Evolutionary conservation across 2,888 invertebrate genomes (phyloP).

Genomic region (Stenurella melanura): DNA sequence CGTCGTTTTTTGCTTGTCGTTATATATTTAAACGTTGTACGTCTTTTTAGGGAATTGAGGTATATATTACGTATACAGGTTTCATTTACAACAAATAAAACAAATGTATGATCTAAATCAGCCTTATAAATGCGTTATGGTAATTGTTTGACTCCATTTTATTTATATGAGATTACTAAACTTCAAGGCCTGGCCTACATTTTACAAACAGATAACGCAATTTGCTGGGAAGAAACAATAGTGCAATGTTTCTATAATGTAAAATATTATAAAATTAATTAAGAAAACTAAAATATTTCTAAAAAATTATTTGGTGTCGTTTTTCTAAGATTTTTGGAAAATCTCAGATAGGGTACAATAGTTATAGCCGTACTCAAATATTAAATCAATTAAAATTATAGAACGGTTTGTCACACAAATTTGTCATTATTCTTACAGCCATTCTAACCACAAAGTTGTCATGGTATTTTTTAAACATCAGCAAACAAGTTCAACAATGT

Average conservation of each 20-base stretch:
- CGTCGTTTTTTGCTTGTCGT: slow-evolving; percentile 11
- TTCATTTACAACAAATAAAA: slow-evolving; percentile 60
- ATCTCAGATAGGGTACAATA: not conserved
- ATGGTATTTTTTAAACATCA: not conserved
- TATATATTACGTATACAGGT: slow-evolving; percentile 81
- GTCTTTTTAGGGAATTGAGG: slow-evolving; percentile 72
- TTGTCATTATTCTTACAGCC: not conserved
- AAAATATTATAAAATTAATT: not conserved
- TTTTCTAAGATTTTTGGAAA: not conserved
- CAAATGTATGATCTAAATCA: slow-evolving; percentile 60
- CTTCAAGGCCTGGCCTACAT: not conserved
- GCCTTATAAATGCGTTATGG: slow-evolving; percentile 60
- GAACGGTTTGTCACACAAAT: not conserved
- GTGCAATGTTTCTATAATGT: not conserved
- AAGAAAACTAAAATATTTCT: not conserved
- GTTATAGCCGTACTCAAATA: not conserved
- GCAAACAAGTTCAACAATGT: not conserved
- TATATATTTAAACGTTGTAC: slow-evolving; percentile 42
- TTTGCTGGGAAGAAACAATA: not conserved
- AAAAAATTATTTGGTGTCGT: not conserved
- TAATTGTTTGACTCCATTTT: slow-evolving; percentile 57
- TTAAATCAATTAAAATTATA: not conserved
- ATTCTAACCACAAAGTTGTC: not conserved
- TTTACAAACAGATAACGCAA: not conserved
- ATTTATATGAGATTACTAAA: slow-evolving; percentile 36